A percentile compares a stretch with the other conserved stretches of the same genome.
These are phyloP conservation scores for western clawed frog (Xenopus tropicalis) DNA, from an alignment of 2,113 vertebrate species.

Conservation along the genomic window DNA sequence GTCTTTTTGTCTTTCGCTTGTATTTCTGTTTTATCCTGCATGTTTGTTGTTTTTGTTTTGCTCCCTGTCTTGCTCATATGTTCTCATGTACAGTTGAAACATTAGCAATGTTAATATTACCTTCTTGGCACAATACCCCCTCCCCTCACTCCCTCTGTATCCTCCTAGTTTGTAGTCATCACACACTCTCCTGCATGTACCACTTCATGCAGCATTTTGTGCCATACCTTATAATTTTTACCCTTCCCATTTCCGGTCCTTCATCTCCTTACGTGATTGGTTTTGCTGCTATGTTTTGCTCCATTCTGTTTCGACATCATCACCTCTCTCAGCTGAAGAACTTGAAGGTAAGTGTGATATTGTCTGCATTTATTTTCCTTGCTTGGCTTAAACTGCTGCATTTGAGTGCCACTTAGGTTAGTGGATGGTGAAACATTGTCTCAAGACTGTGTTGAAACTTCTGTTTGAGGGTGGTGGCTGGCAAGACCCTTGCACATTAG, in stretches of 20 bases:
- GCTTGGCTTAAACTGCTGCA: background rate
- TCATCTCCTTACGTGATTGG: conserved; percentile 64
- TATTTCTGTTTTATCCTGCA: too few species aligned
- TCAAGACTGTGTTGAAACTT: background rate
- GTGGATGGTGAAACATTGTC: background rate
- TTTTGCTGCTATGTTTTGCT: conserved; percentile 73
- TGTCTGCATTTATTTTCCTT: background rate
- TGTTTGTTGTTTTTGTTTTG: background rate
- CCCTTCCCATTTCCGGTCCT: conserved; percentile 65
- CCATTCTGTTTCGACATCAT: conserved; percentile 61
- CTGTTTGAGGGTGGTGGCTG: too few species aligned
- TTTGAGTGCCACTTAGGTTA: too few species aligned
- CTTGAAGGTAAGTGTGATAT: conserved; percentile 77
- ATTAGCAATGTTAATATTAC: too few species aligned
- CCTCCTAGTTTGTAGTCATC: background rate
- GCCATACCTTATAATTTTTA: conserved; percentile 57
- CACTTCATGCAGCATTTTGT: conserved; percentile 47
- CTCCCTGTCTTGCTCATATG: background rate
- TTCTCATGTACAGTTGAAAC: background rate
- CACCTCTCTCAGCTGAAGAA: conserved; percentile 74
- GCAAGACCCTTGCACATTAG: too few species aligned
- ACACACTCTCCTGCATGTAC: conserved; percentile 21
- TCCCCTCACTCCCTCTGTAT: too few species aligned
- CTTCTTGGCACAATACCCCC: too few species aligned
- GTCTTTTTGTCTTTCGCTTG: too few species aligned